Evolutionary conservation across 2,113 vertebrate species (phyloP).

Genomic region (Leptocoma aspasia): DNA sequence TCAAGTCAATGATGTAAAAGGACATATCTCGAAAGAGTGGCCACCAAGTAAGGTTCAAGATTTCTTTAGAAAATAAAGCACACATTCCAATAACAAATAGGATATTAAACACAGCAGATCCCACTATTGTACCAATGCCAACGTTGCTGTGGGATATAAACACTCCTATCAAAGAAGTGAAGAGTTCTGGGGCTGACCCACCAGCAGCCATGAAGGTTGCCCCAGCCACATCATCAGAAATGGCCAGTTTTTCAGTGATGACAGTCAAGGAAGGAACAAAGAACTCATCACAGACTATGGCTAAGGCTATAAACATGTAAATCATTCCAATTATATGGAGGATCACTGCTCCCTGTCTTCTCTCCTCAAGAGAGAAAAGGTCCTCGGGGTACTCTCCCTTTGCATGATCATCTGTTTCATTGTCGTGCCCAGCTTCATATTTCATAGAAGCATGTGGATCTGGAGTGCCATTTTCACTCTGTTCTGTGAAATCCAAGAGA

Average conservation of each 20-base stretch:
- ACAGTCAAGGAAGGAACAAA: slow-evolving; percentile 97
- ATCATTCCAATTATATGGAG: slow-evolving; percentile 96
- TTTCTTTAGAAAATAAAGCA: slow-evolving; percentile 95
- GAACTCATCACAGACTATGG: slow-evolving; percentile 97
- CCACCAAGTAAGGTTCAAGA: slow-evolving; percentile 97
- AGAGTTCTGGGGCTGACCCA: slow-evolving; percentile 96
- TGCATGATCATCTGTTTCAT: slow-evolving; percentile 57
- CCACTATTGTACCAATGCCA: slow-evolving; percentile 96
- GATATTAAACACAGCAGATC: slow-evolving; percentile 97
- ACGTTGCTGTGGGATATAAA: slow-evolving; percentile 98
- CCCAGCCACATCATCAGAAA: slow-evolving; percentile 97
- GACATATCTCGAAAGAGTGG: slow-evolving; percentile 95
- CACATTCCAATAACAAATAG: slow-evolving; percentile 99
- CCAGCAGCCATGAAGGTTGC: slow-evolving; percentile 98
- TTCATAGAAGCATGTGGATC: slow-evolving; percentile 71
- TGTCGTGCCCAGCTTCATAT: slow-evolving; percentile 58
- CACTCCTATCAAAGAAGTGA: slow-evolving; percentile 97
- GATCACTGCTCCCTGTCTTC: slow-evolving; percentile 86
- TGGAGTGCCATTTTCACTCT: slow-evolving; percentile 70
- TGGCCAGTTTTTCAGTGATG: slow-evolving; percentile 92
- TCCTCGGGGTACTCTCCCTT: slow-evolving; percentile 90
- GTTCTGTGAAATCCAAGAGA: slow-evolving; percentile 83
- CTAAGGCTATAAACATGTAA: slow-evolving; percentile 99
- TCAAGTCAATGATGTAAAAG: slow-evolving; percentile 95
- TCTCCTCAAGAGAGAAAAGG: slow-evolving; percentile 84